Conservation (phyloP, 1,140 invertebrate genomes). For the Heliconius hermathena region DNA sequence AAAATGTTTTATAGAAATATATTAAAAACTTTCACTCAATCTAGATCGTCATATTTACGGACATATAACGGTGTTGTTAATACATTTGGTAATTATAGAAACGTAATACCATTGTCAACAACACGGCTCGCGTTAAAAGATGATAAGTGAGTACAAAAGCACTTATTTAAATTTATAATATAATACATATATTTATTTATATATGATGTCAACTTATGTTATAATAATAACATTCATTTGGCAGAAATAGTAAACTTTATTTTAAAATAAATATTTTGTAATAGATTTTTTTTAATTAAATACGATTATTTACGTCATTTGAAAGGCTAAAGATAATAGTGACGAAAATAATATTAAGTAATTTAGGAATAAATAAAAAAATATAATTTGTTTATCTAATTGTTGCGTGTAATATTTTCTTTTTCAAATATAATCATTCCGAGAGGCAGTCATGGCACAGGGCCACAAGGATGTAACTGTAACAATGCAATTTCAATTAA, state of each 20-base stretch:
- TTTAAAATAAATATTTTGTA: neutral
- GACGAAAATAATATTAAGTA: no score
- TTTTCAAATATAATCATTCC: no score
- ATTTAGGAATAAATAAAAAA: no score
- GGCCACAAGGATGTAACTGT: no score
- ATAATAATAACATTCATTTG: neutral
- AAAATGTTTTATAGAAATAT: slow-evolving; percentile 64
- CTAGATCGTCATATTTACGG: slow-evolving; percentile 50
- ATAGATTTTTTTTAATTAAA: neutral
- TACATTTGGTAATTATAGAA: slow-evolving; percentile 61
- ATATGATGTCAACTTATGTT: neutral
- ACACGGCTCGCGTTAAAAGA: slow-evolving; percentile 58
- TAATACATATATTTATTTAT: neutral
- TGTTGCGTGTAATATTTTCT: no score
- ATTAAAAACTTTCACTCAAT: slow-evolving; percentile 53
- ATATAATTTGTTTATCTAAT: no score
- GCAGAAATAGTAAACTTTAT: neutral
- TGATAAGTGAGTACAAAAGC: slow-evolving; percentile 64
- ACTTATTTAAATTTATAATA: neutral
- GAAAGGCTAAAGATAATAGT: no score
- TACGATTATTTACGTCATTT: no score
- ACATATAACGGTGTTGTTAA: slow-evolving; percentile 54
- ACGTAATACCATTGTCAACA: slow-evolving; percentile 60
- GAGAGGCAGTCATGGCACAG: no score
- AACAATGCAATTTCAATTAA: no score